Percentiles rank a stretch among this genome's conserved stretches.
Conservation (phyloP, 2,888 invertebrate genomes). For the Stegana nigrithorax region DNA sequence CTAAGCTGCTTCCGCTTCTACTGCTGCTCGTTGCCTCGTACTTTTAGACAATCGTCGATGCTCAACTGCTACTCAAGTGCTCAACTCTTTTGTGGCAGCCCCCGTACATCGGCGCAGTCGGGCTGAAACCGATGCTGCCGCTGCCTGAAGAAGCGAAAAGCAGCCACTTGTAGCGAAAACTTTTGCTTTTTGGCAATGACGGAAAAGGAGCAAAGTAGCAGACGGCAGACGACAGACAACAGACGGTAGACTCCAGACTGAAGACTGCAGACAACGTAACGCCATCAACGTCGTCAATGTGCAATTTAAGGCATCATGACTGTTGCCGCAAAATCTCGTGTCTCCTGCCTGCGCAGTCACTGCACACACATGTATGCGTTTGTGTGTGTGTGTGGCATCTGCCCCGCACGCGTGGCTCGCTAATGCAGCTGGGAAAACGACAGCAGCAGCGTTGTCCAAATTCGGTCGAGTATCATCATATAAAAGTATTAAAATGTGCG, state of each 20-base stretch:
- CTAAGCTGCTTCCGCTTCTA: background rate
- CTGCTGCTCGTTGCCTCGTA: background rate
- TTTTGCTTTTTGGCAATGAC: background rate
- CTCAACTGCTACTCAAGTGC: conserved; percentile 52
- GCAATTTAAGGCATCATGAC: background rate
- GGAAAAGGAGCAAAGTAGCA: background rate
- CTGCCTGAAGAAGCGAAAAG: background rate
- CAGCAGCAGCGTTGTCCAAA: too few relatives aligned
- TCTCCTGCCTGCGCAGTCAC: too few relatives aligned
- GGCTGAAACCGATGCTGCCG: background rate
- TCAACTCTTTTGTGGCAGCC: conserved; percentile 42
- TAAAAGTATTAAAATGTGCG: background rate
- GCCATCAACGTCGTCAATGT: background rate
- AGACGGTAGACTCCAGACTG: background rate
- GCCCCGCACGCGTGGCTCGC: too few relatives aligned
- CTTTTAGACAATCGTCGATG: conserved; percentile 46
- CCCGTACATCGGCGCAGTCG: conserved; percentile 4
- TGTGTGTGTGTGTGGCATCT: too few relatives aligned
- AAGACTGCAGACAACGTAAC: background rate
- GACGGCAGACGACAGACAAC: background rate
- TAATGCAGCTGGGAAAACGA: too few relatives aligned
- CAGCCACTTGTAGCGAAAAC: conserved; percentile 1
- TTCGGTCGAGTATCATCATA: too few relatives aligned
- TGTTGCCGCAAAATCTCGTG: background rate
- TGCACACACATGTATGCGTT: too few relatives aligned